Percentiles rank a stretch among this genome's conserved stretches.
Evolutionary conservation across 30 jellyfish, hydroid and myxozoan species (phyloP).

Genomic region (Hydra vulgaris): DNA sequence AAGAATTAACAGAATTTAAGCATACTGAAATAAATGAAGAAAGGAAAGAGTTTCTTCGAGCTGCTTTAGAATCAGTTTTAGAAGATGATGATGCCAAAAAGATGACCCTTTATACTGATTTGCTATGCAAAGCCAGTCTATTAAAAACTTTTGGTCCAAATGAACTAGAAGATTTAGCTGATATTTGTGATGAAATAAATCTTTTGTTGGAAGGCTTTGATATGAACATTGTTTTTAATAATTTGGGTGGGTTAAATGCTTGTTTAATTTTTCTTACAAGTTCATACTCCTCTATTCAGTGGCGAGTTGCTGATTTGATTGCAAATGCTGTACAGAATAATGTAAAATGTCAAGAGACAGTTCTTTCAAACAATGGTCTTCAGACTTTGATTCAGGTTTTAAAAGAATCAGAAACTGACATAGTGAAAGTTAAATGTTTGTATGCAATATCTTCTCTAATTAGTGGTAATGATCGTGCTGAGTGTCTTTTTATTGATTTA

Average conservation of each 20-base stretch:
- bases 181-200: slow-evolving; percentile 39
- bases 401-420: slow-evolving; percentile 30
- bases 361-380: slow-evolving; percentile 28
- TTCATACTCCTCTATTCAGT: slow-evolving; percentile 44
- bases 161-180: slow-evolving; percentile 18
- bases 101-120: slow-evolving; percentile 28
- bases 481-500: slow-evolving; percentile 10
- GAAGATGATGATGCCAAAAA: slow-evolving; percentile 43
- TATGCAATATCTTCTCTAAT: slow-evolving; percentile 62
- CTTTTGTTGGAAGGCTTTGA: slow-evolving; percentile 40
- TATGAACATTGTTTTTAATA: slow-evolving; percentile 50
- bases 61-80: slow-evolving; percentile 37
- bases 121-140: slow-evolving; percentile 1
- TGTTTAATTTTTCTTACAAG: slow-evolving; percentile 29
- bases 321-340: slow-evolving; percentile 69
- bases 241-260: slow-evolving; percentile 45
- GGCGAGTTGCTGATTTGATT: slow-evolving; percentile 76
- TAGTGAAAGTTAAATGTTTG: slow-evolving; percentile 50
- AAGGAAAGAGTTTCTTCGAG: slow-evolving; percentile 49
- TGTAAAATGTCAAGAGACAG: slow-evolving; percentile 56
- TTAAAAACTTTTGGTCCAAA: slow-evolving; percentile 20
- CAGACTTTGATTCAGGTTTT: slow-evolving; percentile 19
- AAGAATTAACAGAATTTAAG: slow-evolving; percentile 43
- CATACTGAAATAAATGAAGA: slow-evolving; percentile 43
- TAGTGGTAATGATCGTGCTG: slow-evolving; percentile 25